phyloP scores from a whole-genome alignment of 2,113 vertebrate species.

The Nibea coibor region DNA sequence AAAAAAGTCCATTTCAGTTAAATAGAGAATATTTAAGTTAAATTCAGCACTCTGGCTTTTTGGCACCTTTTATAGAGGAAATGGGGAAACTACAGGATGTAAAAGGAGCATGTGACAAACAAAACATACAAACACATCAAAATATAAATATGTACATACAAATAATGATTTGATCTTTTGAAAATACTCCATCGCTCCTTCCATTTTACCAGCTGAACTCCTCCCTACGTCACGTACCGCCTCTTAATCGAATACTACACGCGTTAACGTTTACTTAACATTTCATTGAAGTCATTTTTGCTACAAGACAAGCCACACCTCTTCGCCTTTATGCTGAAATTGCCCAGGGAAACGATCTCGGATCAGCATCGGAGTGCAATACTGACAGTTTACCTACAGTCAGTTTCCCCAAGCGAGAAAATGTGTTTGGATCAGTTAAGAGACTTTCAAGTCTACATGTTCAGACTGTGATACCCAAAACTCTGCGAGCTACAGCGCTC shows the following conservation, averaged over 20 bases:
- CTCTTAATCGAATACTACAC: background rate
- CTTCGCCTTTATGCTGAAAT: background rate
- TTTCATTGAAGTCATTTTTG: background rate
- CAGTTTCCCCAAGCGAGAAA: background rate
- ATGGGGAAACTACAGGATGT: conserved; percentile 18
- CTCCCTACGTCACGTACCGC: background rate
- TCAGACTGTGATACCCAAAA: background rate
- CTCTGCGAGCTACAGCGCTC: no score
- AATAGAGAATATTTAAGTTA: conserved; percentile 35
- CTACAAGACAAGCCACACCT: background rate
- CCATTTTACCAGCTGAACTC: background rate
- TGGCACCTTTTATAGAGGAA: conserved; percentile 67
- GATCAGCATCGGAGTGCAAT: conserved; percentile 25
- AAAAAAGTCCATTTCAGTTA: conserved; percentile 33
- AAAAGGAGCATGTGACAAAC: conserved; percentile 28
- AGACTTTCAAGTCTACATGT: background rate
- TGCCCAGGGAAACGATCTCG: conserved; percentile 36
- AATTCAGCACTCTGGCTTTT: conserved; percentile 53
- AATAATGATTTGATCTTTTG: conserved; percentile 55
- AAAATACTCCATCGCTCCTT: conserved; percentile 38
- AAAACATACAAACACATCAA: conserved; percentile 59
- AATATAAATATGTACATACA: conserved; percentile 70
- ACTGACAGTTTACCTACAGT: background rate
- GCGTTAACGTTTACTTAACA: background rate
- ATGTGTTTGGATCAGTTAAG: background rate